A percentile compares a stretch with the other conserved stretches of the same genome.
Evolutionary conservation across 2,888 invertebrate genomes (phyloP).

Genomic region (Tuberolachnus salignus): DNA sequence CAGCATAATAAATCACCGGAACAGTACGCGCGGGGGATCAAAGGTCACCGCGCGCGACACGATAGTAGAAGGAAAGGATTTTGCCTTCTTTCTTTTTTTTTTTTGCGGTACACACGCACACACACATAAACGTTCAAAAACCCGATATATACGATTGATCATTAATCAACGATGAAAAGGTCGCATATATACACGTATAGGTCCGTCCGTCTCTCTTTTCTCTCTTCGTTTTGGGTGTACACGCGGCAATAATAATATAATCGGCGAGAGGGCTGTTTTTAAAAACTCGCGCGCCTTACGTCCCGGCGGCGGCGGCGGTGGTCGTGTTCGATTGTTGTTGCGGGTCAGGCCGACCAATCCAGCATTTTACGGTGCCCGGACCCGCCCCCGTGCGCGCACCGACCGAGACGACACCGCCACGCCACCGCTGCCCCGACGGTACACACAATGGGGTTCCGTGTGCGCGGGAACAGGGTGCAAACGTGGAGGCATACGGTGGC

Average conservation of each 20-base stretch:
- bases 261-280: conserved; percentile 44
- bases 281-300: conserved; percentile 24
- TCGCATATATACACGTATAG: conserved; percentile 18
- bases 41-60: conserved; percentile 50
- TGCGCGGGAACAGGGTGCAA: background rate
- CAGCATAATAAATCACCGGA: conserved; percentile 44
- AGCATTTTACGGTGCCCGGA: conserved; percentile 41
- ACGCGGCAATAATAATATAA: conserved; percentile 32
- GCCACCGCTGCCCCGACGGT: background rate
- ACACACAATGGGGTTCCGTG: background rate
- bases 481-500: conserved; percentile 12
- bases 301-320: conserved; percentile 18
- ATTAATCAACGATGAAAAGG: conserved; percentile 54
- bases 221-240: background rate
- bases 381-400: conserved; percentile 42
- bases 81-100: conserved; percentile 30
- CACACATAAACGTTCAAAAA: conserved; percentile 4
- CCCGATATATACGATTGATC: conserved; percentile 43
- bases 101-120: conserved; percentile 18
- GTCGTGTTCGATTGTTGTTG: conserved; percentile 33
- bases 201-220: conserved; percentile 26
- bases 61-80: conserved; percentile 49
- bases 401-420: conserved; percentile 8
- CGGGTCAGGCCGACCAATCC: conserved; percentile 45
- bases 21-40: conserved; percentile 42